phyloP scores from a whole-genome alignment of 2,113 vertebrate genomes.

The Alligator mississippiensis region DNA sequence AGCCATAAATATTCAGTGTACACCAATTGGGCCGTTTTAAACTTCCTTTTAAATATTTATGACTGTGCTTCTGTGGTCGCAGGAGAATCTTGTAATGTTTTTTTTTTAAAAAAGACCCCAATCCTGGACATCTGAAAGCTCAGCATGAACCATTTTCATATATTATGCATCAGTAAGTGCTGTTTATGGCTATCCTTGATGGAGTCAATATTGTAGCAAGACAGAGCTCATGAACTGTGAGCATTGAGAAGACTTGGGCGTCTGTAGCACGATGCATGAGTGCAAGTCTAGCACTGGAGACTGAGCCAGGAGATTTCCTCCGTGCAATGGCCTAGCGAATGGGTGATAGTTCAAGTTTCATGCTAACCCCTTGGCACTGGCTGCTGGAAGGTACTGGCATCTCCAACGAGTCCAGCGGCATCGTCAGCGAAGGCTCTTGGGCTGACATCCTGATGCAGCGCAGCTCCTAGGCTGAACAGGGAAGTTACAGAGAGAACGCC shows the following conservation, averaged over 20 bases:
- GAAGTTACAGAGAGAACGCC: background rate
- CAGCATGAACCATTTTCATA: background rate
- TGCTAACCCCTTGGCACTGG: background rate
- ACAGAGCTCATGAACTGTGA: background rate
- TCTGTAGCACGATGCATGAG: background rate
- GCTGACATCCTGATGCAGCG: fast-evolving
- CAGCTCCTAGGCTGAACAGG: background rate
- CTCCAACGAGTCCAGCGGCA: fast-evolving
- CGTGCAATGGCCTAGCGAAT: fast-evolving
- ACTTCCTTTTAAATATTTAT: constrained; percentile 60
- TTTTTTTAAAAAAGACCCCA: background rate
- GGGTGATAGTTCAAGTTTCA: background rate
- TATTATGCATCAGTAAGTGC: constrained; percentile 42
- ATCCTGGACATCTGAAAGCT: constrained; percentile 27
- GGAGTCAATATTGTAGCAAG: too few species aligned
- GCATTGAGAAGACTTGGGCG: fast-evolving
- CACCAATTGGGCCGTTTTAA: constrained; percentile 7
- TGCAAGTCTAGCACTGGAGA: background rate
- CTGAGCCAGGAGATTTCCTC: background rate
- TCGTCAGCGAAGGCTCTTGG: too few species aligned
- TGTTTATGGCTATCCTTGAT: background rate
- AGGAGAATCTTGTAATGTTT: constrained; percentile 4
- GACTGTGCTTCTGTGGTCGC: background rate
- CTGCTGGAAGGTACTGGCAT: background rate
- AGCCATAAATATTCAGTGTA: constrained; percentile 7